phyloP scores from a whole-genome alignment of 2,888 invertebrate species.

The Melieria omissa region DNA sequence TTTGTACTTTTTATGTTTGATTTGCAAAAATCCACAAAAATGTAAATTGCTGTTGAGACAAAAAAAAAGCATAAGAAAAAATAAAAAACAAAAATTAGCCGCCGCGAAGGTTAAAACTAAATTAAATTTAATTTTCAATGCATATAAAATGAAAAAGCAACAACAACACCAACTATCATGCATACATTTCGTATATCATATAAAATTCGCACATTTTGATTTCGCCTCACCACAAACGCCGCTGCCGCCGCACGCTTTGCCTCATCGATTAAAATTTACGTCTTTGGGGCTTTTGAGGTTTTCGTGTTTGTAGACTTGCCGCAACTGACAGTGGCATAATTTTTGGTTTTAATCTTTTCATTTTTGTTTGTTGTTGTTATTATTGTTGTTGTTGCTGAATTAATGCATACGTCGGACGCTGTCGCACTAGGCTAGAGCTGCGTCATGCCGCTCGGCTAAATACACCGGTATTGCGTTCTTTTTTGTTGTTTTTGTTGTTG shows the following conservation, averaged over 20 bases:
- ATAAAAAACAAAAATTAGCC: slow-evolving; percentile 4
- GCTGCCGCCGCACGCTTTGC: too few relatives aligned
- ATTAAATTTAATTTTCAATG: slow-evolving; percentile 7
- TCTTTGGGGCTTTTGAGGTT: slow-evolving; percentile 1
- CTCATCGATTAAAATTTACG: neutral
- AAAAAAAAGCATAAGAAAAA: neutral
- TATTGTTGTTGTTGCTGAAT: too few relatives aligned
- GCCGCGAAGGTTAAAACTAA: slow-evolving; percentile 16
- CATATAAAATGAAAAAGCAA: neutral
- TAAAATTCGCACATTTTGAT: slow-evolving; percentile 5
- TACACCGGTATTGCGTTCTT: too few relatives aligned
- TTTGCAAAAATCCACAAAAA: neutral
- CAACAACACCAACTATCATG: neutral
- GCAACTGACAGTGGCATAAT: neutral
- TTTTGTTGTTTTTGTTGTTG: too few relatives aligned
- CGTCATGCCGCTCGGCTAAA: too few relatives aligned
- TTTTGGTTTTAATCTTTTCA: neutral
- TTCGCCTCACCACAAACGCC: neutral
- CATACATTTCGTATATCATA: too few relatives aligned
- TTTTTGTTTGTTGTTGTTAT: too few relatives aligned
- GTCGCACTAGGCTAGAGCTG: too few relatives aligned
- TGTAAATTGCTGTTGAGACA: neutral
- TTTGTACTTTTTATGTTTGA: neutral
- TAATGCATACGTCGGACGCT: neutral
- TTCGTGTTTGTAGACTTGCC: neutral